Evolutionary conservation across 2,113 vertebrate genomes (phyloP), one percentile per base, ranked within the genome.

Genomic region (Chrysochloris asiatica): DNA sequence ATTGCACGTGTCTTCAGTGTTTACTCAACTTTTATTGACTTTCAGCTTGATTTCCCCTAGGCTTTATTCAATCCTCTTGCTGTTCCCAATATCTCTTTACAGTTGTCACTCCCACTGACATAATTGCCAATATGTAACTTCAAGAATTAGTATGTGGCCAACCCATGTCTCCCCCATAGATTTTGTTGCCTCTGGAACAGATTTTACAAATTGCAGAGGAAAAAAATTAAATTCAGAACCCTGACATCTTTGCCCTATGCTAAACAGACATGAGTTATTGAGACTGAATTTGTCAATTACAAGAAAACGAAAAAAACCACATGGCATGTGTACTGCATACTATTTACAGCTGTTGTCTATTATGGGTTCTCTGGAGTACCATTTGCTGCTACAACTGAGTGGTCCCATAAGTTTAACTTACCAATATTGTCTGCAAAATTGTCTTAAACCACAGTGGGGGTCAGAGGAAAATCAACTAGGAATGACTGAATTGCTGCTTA

Each of bases 341-440:
- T 97, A 63, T 97, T 97, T 97, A 97, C 95, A 97, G 96, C 97
- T 97, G 95, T 95, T 97, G 96, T 97, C 95, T 95, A 91, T 98
- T 96, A 94, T 65, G 93, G 94, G 88, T 95, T 93, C 97, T 96
- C 97, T 91, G 80, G 97, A 96, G 96, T 89, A 92, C 92, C 86
- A 86, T 98, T 97, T 94, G 61, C 76, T 24, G 80, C 90, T 94
- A 63, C 92, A 95, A 84, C 79, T 88, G 48, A 93, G 67, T 36
- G 92, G 89, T 93, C 94, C 92, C 73, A 10, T 95, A 95, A 95
- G 95, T 97, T 97, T 96, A 97, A 73, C 92, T 96, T 95, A 85
- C 94, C 88, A 84, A 84, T 86, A 54, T 91, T n/a, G 92, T 87
- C 94, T 90, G 43, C 65, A 95, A 96, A 97, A 79, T 87, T 94